phyloP scores from a whole-genome alignment of 1,140 invertebrate species.

The Drosophila saltans region DNA sequence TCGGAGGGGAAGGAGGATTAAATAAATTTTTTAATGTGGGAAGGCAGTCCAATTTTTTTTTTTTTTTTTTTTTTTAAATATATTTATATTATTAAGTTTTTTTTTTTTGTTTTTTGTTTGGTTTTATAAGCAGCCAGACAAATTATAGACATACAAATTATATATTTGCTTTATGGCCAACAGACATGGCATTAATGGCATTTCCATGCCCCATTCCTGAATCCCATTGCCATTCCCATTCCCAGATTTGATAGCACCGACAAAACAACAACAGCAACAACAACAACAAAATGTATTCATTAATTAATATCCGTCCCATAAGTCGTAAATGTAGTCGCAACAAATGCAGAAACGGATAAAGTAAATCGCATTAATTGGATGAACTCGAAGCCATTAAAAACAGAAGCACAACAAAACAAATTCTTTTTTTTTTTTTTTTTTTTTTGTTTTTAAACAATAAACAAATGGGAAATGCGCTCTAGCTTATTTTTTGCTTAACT shows the following conservation, averaged over 20 bases:
- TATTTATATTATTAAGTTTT: background rate
- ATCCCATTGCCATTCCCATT: slow-evolving; percentile 18
- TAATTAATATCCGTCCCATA: slow-evolving; percentile 55
- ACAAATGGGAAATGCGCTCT: slow-evolving; percentile 59
- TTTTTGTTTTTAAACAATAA: slow-evolving; percentile 54
- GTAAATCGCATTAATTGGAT: slow-evolving; percentile 66
- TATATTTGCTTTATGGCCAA: slow-evolving; percentile 51
- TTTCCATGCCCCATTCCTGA: slow-evolving; percentile 13
- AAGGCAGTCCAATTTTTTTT: background rate
- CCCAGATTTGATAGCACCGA: background rate
- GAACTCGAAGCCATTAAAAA: slow-evolving; percentile 38
- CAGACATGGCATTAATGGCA: slow-evolving; percentile 40
- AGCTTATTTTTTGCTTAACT: slow-evolving; percentile 15
- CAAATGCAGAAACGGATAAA: slow-evolving; percentile 56
- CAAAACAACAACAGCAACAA: background rate
- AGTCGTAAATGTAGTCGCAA: slow-evolving; percentile 54
- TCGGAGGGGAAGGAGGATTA: too few relatives aligned
- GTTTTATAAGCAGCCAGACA: slow-evolving; percentile 36
- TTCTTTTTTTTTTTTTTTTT: background rate
- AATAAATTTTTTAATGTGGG: background rate
- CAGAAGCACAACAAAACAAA: slow-evolving; percentile 45
- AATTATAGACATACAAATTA: slow-evolving; percentile 47
- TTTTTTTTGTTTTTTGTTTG: slow-evolving; percentile 4
- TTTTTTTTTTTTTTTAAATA: background rate
- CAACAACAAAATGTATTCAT: slow-evolving; percentile 19